phyloP scores from a whole-genome alignment of 2,797 vertebrate genomes.

The Platalea minor region DNA sequence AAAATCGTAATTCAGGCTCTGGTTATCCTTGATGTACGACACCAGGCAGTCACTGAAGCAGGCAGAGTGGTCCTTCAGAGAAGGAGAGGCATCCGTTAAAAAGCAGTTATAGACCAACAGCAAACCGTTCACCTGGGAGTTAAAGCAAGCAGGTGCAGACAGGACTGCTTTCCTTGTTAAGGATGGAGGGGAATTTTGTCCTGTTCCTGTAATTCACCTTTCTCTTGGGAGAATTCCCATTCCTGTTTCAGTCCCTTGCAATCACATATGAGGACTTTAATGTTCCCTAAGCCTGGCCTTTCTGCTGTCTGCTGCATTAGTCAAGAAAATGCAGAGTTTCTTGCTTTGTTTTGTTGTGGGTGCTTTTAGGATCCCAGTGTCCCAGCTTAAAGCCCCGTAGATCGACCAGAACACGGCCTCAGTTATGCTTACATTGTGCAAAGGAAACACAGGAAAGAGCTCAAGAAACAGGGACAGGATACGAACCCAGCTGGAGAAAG shows the following conservation, averaged over 20 bases:
- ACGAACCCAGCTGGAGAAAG: not conserved
- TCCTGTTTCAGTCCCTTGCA: not conserved
- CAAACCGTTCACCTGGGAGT: not conserved
- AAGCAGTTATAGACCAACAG: not conserved
- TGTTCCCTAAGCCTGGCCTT: not conserved
- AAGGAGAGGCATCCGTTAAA: not conserved
- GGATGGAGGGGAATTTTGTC: not conserved
- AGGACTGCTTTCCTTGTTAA: not conserved
- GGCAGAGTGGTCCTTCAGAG: slow-evolving; percentile 86
- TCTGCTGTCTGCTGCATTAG: not conserved
- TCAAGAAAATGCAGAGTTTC: not conserved
- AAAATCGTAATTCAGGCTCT: slow-evolving; percentile 86
- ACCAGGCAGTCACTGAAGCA: slow-evolving; percentile 93
- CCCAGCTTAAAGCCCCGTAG: not conserved
- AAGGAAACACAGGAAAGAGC: not conserved
- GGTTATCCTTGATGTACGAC: slow-evolving; percentile 81
- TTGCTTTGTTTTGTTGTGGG: not conserved
- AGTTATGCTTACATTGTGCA: not conserved
- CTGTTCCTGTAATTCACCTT: not conserved
- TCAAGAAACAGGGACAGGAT: not conserved
- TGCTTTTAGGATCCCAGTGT: not conserved
- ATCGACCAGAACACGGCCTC: not conserved
- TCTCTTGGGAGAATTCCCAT: not conserved
- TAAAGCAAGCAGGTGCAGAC: not conserved
- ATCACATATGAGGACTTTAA: not conserved